Evolutionary conservation across 2,797 vertebrate species (phyloP).

Genomic region (Trichosurus vulpecula): DNA sequence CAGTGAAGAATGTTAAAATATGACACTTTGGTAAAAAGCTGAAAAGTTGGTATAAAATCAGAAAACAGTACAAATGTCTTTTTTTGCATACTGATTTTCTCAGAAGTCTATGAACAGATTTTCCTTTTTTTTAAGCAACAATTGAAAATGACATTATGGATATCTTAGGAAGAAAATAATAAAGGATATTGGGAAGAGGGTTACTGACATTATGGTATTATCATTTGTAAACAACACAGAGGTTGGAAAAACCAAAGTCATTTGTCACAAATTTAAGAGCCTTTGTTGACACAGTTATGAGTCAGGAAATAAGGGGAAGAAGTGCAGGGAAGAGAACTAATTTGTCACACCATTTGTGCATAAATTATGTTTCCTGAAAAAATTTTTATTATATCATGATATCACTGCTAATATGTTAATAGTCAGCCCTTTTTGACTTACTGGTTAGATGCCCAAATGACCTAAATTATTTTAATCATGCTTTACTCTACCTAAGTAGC

Average conservation of each 20-base stretch:
- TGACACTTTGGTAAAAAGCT: constrained; percentile 59
- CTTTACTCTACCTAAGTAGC: background rate
- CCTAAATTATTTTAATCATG: background rate
- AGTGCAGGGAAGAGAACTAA: background rate
- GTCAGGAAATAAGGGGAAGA: background rate
- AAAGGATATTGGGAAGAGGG: background rate
- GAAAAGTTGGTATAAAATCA: constrained; percentile 63
- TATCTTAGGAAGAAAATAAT: background rate
- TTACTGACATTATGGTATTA: background rate
- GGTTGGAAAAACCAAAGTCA: background rate
- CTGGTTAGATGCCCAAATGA: background rate
- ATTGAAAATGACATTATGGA: constrained; percentile 25
- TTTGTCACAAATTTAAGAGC: background rate
- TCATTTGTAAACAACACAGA: background rate
- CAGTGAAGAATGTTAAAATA: background rate
- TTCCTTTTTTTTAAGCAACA: constrained; percentile 42
- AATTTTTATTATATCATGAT: background rate
- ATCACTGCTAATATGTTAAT: background rate
- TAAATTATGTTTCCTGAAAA: background rate
- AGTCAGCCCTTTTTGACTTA: background rate
- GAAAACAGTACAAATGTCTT: background rate
- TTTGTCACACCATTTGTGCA: background rate
- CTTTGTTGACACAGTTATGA: background rate
- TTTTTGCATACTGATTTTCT: no score
- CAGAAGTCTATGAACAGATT: constrained; percentile 31